Conservation (phyloP, 2,888 invertebrate genomes). For the Tipula vernalis region DNA sequence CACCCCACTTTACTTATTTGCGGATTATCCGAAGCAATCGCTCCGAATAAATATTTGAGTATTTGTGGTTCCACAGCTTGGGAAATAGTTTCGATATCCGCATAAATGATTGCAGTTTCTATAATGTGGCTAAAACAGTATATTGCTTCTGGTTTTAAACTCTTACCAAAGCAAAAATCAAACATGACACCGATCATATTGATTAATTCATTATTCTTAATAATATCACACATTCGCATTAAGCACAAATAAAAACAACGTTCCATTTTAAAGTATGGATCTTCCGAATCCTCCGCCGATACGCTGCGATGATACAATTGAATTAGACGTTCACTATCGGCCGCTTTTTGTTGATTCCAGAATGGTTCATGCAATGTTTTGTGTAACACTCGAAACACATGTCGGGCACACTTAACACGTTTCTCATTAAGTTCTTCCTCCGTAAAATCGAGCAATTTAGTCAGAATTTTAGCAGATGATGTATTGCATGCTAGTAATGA, state of each 20-base stretch:
- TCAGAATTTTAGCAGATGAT: background rate
- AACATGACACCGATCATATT: background rate
- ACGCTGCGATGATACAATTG: background rate
- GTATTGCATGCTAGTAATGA: background rate
- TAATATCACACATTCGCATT: background rate
- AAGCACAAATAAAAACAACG: background rate
- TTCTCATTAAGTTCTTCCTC: background rate
- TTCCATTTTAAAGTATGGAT: background rate
- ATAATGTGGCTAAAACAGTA: slow-evolving; percentile 42
- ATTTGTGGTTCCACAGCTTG: slow-evolving; percentile 38
- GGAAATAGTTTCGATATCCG: slow-evolving; percentile 33
- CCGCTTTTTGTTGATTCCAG: background rate
- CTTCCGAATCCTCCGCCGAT: background rate
- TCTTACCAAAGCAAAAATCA: slow-evolving; percentile 24
- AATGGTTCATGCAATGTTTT: background rate
- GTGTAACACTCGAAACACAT: background rate
- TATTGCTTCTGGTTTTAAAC: slow-evolving; percentile 34
- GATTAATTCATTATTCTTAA: background rate
- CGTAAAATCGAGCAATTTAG: background rate
- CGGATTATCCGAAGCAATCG: slow-evolving; percentile 38
- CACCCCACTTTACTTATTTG: slow-evolving; percentile 42
- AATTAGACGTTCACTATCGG: background rate
- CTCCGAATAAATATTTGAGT: slow-evolving; percentile 36
- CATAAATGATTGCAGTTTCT: slow-evolving; percentile 40
- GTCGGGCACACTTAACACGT: background rate